phyloP scores from a whole-genome alignment of 2,113 vertebrate genomes.

The Bostrychus sinensis region DNA sequence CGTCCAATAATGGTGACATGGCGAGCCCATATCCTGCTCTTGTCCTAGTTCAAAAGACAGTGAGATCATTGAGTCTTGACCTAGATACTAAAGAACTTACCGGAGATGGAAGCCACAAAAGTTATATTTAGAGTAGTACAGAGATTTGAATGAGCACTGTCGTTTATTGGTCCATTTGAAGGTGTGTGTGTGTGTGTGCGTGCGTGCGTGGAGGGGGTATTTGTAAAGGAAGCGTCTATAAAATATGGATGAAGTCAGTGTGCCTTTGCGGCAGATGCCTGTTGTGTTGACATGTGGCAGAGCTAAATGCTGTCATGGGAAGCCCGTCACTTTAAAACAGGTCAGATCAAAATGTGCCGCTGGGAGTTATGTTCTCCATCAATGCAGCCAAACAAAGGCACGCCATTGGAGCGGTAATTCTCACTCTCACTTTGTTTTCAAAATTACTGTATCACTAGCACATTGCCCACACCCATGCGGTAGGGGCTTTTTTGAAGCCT shows the following conservation, averaged over 20 bases:
- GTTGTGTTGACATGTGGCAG: slow-evolving; percentile 50
- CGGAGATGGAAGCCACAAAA: slow-evolving; percentile 26
- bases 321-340: slow-evolving; percentile 60
- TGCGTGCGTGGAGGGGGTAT: too few relatives aligned
- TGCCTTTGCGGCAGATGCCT: slow-evolving; percentile 22
- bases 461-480: slow-evolving; percentile 55
- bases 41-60: slow-evolving; percentile 49
- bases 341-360: slow-evolving; percentile 66
- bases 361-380: slow-evolving; percentile 53
- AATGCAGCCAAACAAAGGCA: slow-evolving; percentile 48
- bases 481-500: slow-evolving; percentile 56
- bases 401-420: slow-evolving; percentile 36
- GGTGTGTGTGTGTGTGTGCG: too few relatives aligned
- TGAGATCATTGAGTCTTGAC: slow-evolving; percentile 72
- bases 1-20: slow-evolving; percentile 58
- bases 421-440: slow-evolving; percentile 66
- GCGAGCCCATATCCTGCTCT: slow-evolving; percentile 52
- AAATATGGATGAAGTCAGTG: slow-evolving; percentile 29
- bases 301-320: slow-evolving; percentile 54
- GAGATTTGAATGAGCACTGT: slow-evolving; percentile 15
- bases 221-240: slow-evolving; percentile 6
- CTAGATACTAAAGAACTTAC: slow-evolving; percentile 61
- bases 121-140: slow-evolving; percentile 15
- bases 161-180: slow-evolving; percentile 16
- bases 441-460: slow-evolving; percentile 68